Percentiles rank a stretch among this genome's conserved stretches.
Evolutionary conservation across 2,797 vertebrate species (phyloP).

Genomic region (Bothrops alternatus): DNA sequence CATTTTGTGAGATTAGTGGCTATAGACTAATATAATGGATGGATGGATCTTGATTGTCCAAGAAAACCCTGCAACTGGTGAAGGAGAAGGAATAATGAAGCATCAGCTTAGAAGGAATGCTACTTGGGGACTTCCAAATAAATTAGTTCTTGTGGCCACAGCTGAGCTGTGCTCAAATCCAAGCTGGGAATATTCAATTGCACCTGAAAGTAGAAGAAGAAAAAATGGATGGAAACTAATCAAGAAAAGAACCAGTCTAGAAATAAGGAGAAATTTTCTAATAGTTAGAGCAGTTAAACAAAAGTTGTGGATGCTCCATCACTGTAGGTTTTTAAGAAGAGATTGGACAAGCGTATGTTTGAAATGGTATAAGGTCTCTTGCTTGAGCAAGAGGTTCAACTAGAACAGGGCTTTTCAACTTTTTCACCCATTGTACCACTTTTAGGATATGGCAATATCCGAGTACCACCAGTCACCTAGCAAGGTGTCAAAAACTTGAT

Average conservation of each 20-base stretch:
- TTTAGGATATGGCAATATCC: too few species aligned
- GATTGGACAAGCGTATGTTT: background rate
- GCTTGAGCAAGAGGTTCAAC: background rate
- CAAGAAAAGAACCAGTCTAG: background rate
- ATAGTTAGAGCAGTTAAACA: background rate
- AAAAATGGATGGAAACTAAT: background rate
- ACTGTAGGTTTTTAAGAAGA: background rate
- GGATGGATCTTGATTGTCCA: background rate
- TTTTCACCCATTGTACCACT: too few species aligned
- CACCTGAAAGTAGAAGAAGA: background rate
- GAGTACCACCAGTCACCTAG: too few species aligned
- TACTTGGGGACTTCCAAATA: background rate
- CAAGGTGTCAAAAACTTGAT: too few species aligned
- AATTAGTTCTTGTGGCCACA: background rate
- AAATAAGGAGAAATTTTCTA: background rate
- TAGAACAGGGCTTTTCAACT: too few species aligned
- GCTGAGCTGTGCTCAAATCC: background rate
- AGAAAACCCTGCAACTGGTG: background rate
- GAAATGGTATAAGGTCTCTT: background rate
- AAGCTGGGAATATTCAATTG: background rate
- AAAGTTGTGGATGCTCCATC: background rate
- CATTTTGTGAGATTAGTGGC: background rate
- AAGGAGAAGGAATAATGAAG: background rate
- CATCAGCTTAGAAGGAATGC: background rate
- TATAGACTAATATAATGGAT: background rate